Evolutionary conservation across 1,140 invertebrate species (phyloP), one percentile per base, ranked within the genome.

Genomic region (Pseudobourletiella spinata): DNA sequence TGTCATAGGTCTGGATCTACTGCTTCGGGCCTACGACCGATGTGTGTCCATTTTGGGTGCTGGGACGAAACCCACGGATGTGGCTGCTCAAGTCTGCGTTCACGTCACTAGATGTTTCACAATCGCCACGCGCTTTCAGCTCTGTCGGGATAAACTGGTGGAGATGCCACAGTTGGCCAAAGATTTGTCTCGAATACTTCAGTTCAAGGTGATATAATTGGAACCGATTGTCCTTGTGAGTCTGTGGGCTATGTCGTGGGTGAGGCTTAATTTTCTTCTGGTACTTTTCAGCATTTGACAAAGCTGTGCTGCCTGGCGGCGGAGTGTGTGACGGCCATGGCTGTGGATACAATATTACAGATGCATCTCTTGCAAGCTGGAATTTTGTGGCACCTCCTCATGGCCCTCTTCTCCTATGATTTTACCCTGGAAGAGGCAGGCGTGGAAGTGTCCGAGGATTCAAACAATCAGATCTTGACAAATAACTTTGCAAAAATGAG

Each of bases 361-460:
- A 86, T 88, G 72, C 85, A 88, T 73, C 76, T 99, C 24, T 83
- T 95, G n/a, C 84, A 95, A 72, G 85, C 90, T 4, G 95, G 95
- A 11, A 88, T 89, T 0, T 73, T 99, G 0, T 98, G 92, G 88
- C 91, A 95, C 72, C 75, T 99, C 26, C 74, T 99, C 52, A 80
- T 88, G 0, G 90, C 90, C 70, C 84, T 94, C 72, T 96, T 99
- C 75, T 86, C 87, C 46, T 99, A 98, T 74, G 97, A 99, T 78
- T 99, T 89, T 74, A 99, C 97, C 0, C 78, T 99, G 59, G 91
- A 97, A 59, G 96, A 99, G 78, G 91, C 94, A 58, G 95, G 95
- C 0, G 88, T 98, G 16, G 86, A 93, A 73, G 80, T 86, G 61
- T 84, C 81, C 67, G 85, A 89, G 73, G 85, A 88, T 29, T 83